These are phyloP conservation scores for Laterallus jamaicensis DNA, from an alignment of 2,113 vertebrate species.

Conservation along the genomic window DNA sequence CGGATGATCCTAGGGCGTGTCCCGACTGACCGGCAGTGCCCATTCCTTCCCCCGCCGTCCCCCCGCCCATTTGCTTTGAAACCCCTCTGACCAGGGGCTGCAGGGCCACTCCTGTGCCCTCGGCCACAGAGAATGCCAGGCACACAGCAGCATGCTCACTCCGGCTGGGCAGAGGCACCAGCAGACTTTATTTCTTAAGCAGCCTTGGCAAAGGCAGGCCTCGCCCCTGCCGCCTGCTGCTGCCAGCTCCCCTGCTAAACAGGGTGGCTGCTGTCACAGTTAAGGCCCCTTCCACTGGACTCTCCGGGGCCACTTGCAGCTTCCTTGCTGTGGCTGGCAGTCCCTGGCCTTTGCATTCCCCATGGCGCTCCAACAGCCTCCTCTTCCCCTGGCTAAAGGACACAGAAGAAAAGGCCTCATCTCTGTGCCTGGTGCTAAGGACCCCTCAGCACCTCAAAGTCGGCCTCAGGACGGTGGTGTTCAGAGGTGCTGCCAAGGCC, in stretches of 20 bases:
- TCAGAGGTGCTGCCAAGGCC: not conserved
- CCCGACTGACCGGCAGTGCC: too few species aligned
- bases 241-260: not conserved
- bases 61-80: too few species aligned
- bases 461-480: not conserved
- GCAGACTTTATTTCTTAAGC: not conserved
- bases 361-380: not conserved
- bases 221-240: not conserved
- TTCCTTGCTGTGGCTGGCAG: not conserved
- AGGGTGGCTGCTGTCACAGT: not conserved
- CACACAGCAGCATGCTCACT: not conserved
- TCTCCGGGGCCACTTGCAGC: not conserved
- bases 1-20: too few species aligned
- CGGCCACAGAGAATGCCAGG: not conserved
- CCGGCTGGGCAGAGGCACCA: not conserved
- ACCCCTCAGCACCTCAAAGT: too few species aligned
- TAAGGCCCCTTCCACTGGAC: not conserved
- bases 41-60: too few species aligned
- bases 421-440: not conserved
- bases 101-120: too few species aligned
- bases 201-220: not conserved
- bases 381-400: not conserved
- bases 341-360: not conserved
- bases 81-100: too few species aligned
- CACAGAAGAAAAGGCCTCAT: not conserved